Percentiles rank a stretch among this genome's conserved stretches.
Evolutionary conservation across 1,140 invertebrate genomes (phyloP).

Genomic region (Aphaenogaster floridana): DNA sequence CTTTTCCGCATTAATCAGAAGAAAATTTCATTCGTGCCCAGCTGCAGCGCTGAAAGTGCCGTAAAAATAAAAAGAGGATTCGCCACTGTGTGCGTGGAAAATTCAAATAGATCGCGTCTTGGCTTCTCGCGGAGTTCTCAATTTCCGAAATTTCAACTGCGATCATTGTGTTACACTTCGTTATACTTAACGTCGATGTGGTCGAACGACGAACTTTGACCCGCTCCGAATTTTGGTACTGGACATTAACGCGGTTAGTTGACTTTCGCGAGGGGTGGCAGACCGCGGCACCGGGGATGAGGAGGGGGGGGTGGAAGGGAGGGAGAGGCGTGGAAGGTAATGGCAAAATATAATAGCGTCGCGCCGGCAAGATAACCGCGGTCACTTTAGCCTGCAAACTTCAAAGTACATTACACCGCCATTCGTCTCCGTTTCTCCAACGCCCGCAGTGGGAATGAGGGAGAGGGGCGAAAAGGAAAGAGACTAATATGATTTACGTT

Average conservation of each 20-base stretch:
- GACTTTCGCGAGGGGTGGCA: slow-evolving; percentile 42
- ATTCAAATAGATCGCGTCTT: neutral
- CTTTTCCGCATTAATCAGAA: slow-evolving; percentile 46
- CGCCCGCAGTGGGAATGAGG: neutral
- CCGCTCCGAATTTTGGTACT: slow-evolving; percentile 42
- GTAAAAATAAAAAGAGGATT: neutral
- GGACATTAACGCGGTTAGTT: slow-evolving; percentile 56
- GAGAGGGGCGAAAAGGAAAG: neutral
- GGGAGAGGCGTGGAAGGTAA: slow-evolving; percentile 26
- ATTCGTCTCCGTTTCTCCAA: slow-evolving; percentile 41
- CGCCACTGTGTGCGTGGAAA: neutral
- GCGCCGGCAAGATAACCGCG: slow-evolving; percentile 59
- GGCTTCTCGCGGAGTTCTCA: neutral
- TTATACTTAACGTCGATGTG: slow-evolving; percentile 26
- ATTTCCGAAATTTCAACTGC: slow-evolving; percentile 32
- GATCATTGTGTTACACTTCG: slow-evolving; percentile 8
- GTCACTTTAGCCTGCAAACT: slow-evolving; percentile 62
- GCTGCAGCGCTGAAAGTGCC: neutral
- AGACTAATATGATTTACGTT: slow-evolving; percentile 58
- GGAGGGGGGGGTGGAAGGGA: neutral
- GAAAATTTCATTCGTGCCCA: slow-evolving; percentile 32
- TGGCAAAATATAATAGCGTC: slow-evolving; percentile 63
- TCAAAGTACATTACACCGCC: slow-evolving; percentile 63
- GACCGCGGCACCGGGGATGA: slow-evolving; percentile 8
- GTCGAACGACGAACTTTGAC: slow-evolving; percentile 50